Evolutionary conservation across 2,797 vertebrate species (phyloP).

Genomic region (Pagetopsis macropterus): DNA sequence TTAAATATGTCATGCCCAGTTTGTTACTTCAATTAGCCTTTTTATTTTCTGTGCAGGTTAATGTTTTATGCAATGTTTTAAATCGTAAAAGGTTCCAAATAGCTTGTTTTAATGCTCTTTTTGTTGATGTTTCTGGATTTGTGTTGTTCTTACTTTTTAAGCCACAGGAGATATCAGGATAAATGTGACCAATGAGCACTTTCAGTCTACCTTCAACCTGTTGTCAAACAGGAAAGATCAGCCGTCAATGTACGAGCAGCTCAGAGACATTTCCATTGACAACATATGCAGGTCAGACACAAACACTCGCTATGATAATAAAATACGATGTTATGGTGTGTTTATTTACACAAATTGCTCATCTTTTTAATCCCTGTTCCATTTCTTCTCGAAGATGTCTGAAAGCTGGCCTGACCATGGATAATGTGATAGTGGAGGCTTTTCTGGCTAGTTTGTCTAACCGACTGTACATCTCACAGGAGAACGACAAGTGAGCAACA

Average conservation of each 20-base stretch:
- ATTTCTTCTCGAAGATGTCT: constrained; percentile 85
- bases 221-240: constrained; percentile 90
- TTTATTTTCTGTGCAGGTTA: background rate
- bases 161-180: constrained; percentile 94
- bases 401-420: constrained; percentile 93
- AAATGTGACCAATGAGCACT: constrained; percentile 93
- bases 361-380: background rate
- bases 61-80: background rate
- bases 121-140: constrained; percentile 6
- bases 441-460: constrained; percentile 97
- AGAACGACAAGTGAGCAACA: constrained; percentile 92
- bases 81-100: background rate
- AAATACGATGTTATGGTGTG: background rate
- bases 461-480: constrained; percentile 97
- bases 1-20: constrained; percentile 4
- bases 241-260: constrained; percentile 97
- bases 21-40: background rate
- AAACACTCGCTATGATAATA: constrained; percentile 3
- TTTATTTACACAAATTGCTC: background rate
- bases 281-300: constrained; percentile 94
- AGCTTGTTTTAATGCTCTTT: background rate
- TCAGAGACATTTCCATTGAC: constrained; percentile 95
- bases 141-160: constrained; percentile 39
- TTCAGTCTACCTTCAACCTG: constrained; percentile 89
- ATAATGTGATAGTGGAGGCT: constrained; percentile 95